These are phyloP conservation scores for Eulemur rubriventer DNA, from an alignment of 2,797 vertebrate species.

Conservation along the genomic window DNA sequence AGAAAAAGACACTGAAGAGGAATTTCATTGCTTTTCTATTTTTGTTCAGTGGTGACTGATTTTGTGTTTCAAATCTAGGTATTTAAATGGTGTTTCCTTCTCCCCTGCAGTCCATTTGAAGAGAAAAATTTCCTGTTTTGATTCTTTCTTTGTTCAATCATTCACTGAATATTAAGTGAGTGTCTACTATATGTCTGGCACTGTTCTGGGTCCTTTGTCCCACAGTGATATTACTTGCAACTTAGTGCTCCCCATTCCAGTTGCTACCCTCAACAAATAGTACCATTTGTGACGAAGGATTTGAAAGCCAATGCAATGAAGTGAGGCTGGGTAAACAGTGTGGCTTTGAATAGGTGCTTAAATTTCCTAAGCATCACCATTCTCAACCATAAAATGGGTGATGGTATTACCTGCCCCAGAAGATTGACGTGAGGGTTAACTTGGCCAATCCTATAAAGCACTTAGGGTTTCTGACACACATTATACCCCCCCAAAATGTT, in stretches of 20 bases:
- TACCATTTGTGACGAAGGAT: neutral
- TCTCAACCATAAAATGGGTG: neutral
- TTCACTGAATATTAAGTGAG: neutral
- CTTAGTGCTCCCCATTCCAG: neutral
- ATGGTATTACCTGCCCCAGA: neutral
- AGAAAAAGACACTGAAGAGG: neutral
- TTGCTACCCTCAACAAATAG: neutral
- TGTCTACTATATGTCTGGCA: neutral
- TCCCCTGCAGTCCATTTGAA: neutral
- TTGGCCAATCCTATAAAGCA: neutral
- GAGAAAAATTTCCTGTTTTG: neutral
- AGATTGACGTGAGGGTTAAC: neutral
- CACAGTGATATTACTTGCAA: neutral
- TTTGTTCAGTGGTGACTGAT: neutral
- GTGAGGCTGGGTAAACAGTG: neutral
- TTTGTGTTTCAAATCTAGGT: neutral
- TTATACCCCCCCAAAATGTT: no score
- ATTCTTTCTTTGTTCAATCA: neutral
- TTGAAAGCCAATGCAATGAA: neutral
- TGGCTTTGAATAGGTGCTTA: neutral
- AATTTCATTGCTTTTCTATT: neutral
- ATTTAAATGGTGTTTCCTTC: neutral
- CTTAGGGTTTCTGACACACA: neutral
- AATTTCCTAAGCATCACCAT: neutral
- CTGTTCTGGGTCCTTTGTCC: neutral